Evolutionary conservation across 1,140 invertebrate species (phyloP), one percentile per base, ranked within the genome.

Genomic region (Habropoda laboriosa): DNA sequence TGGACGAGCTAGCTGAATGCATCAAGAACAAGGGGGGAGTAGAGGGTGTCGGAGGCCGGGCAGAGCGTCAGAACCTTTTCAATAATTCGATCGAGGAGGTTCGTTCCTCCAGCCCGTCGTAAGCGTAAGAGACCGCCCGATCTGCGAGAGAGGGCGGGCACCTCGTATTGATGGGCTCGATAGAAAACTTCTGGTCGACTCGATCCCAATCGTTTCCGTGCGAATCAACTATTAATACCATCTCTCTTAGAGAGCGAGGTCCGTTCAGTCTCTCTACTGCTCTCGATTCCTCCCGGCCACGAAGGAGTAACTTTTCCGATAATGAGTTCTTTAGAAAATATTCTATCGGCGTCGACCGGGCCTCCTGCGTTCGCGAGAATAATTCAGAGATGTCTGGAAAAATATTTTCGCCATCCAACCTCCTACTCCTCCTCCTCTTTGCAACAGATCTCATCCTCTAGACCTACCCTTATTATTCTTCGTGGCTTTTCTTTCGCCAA

Each of bases 271-370:
- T 40, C 45, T 21, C 30, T 21, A 2, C 51, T 21, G 2, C 38
- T 24, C 7, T 16, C 60, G 6, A n/a, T 60, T 16, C 10, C 40
- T 47, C 16, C 38, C 32, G 21, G 18, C 38, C 45, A 42, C 58
- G 30, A 21, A 38, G 61, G 53, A 66, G 71, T 61, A 85, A 87
- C 83, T 79, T 87, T 64, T 57, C 71, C 83, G 70, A 86, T 87
- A 88, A 88, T 87, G 86, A 88, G 86, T 88, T 81, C 78, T 83
- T 78, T 85, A 83, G 80, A 87, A 82, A 87, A 87, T 77, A 89
- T 89, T 87, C 87, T 84, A 86, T 90, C 82, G 80, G 68, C 79
- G 64, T 30, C 58, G 66, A 71, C 63, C 85, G 85, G 85, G 79
- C 73, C 79, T 1, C 58, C 12, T 18, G 12, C 0, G n/a, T n/a